phyloP scores from a whole-genome alignment of 2,888 invertebrate genomes.

The Hirtodrosophila histrioides region DNA sequence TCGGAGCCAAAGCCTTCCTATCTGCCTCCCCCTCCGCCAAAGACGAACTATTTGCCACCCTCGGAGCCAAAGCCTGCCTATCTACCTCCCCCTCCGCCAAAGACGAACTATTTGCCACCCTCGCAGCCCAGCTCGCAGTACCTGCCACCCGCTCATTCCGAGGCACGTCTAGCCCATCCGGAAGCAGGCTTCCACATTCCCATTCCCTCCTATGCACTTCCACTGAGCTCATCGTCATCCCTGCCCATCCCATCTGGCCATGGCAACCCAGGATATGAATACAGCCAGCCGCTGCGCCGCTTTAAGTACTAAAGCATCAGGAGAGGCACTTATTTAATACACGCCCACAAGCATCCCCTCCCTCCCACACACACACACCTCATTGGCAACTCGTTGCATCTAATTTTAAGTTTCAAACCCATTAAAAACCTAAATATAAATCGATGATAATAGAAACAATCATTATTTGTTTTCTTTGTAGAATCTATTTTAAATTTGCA shows the following conservation, averaged over 20 bases:
- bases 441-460: no score
- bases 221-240: conserved; percentile 44
- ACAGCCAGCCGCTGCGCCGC: conserved; percentile 60
- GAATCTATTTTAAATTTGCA: no score
- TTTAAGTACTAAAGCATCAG: conserved; percentile 55
- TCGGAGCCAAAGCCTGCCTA: conserved; percentile 26
- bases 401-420: conserved; percentile 55
- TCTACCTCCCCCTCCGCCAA: conserved; percentile 38
- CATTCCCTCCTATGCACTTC: conserved; percentile 78
- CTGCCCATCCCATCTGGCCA: conserved; percentile 21
- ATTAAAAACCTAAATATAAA: conserved; percentile 15
- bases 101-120: conserved; percentile 47
- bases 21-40: conserved; percentile 38
- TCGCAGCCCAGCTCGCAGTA: conserved; percentile 45
- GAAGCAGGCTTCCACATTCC: conserved; percentile 67
- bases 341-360: conserved; percentile 4
- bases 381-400: conserved; percentile 33
- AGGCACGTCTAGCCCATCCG: conserved; percentile 24
- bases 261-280: conserved; percentile 63
- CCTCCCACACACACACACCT: conserved; percentile 8
- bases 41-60: conserved; percentile 47
- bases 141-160: conserved; percentile 51
- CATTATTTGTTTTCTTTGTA: no score
- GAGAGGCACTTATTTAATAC: conserved; percentile 16
- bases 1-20: conserved; percentile 26